Base-by-base conservation (phyloP, 2,797 vertebrate species). In the Microcaecilia unicolor region DNA sequence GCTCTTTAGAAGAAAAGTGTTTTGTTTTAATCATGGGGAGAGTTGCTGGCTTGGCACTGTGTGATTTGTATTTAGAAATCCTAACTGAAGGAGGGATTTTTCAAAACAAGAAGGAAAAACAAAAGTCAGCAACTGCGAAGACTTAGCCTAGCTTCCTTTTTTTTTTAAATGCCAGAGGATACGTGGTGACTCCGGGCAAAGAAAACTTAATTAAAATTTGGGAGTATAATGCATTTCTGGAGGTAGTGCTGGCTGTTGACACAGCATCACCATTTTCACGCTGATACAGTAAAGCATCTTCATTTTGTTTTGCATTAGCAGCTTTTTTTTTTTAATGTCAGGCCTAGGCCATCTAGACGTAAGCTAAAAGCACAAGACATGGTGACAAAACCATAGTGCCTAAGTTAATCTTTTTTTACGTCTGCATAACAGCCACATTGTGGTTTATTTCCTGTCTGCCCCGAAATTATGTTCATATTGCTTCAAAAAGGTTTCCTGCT, bases 1-100 rank as follows among this genome's bases (percentile, higher is more conserved):
- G 54, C 48, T 61, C 61, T 58, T 60, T 54, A 51, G 44, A 43
- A 31, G 61, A 44, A 4, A 34, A 51, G 54, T 81, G 76, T 84
- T 84, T 84, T 75, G 75, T 76, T 84, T 86, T 84, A 76, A 81
- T 85, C 77, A 79, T 10, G 41, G 61, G 50, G 51, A 56, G 67
- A 78, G 68, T 64, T 70, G 71, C 71, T 74, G 66, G 70, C 49
- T 48, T 49, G 48, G 58, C 74, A 67, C 67, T 40, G 46, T 40
- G 55, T 59, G 64, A 63, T 25, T 37, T 1, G 28, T 19, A 28
- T 58, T 63, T 54, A 51, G 56, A 61, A 59, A 61, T 46, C 52
- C 55, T n/a, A 53, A 29, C 35, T 22, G 18, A 58, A 56, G 69
- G 71, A 74, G 77, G 70, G 34, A 46, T 58, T 65, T 77, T 67